Conservation (phyloP, 2,888 invertebrate species). For the Pristionchus arcanus region DNA sequence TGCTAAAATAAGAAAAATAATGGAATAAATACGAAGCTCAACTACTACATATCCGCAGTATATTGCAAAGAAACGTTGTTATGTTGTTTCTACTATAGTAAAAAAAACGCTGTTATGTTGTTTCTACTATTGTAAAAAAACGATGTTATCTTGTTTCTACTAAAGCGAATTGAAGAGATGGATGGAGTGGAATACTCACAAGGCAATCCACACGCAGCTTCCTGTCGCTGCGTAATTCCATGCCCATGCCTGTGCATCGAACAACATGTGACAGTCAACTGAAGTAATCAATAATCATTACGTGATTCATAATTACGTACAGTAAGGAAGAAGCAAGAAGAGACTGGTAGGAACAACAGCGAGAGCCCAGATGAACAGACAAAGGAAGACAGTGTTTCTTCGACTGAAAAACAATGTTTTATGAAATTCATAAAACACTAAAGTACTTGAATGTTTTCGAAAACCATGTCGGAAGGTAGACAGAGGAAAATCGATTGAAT, state of each 20-base stretch:
- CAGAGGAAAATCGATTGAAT: conserved; percentile 3
- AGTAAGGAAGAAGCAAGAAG: neutral
- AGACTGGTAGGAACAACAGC: neutral
- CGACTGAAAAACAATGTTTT: neutral
- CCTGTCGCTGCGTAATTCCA: neutral
- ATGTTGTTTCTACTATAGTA: too few species aligned
- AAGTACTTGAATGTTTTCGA: neutral
- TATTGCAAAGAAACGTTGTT: too few species aligned
- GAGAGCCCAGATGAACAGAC: neutral
- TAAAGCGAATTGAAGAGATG: neutral
- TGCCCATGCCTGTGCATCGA: neutral
- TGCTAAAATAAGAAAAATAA: neutral
- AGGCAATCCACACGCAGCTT: neutral
- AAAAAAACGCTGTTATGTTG: too few species aligned
- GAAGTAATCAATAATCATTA: neutral
- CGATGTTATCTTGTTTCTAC: too few species aligned
- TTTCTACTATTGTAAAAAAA: too few species aligned
- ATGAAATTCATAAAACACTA: neutral
- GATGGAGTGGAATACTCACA: neutral
- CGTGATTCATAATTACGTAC: neutral
- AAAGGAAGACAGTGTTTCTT: neutral
- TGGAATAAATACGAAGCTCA: too few species aligned
- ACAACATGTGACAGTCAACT: conserved; percentile 9
- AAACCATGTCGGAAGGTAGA: neutral
- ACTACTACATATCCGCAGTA: too few species aligned